Percentiles rank a stretch among this genome's conserved stretches.
These are phyloP conservation scores for Notospermus geniculatus DNA, from an alignment of 1,140 invertebrate genomes.

Conservation along the genomic window DNA sequence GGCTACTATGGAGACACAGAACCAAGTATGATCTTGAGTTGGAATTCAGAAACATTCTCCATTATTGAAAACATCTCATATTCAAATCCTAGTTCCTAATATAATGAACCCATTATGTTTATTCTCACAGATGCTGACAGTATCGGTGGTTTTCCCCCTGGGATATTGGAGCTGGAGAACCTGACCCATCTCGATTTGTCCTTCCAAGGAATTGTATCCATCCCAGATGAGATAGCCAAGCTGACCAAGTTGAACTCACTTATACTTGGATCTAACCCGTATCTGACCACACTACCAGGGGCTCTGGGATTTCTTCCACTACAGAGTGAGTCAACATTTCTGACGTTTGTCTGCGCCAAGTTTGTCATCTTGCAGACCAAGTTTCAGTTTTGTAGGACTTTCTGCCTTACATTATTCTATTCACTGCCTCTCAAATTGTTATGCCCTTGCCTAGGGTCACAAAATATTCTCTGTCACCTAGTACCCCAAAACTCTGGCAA, in stretches of 20 bases:
- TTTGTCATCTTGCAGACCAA: too few species aligned
- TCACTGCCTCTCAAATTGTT: too few species aligned
- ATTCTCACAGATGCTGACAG: slow-evolving; percentile 39
- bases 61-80: too few species aligned
- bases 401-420: too few species aligned
- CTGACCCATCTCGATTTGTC: slow-evolving; percentile 30
- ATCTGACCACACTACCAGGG: slow-evolving; percentile 29
- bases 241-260: slow-evolving; percentile 28
- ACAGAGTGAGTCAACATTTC: slow-evolving; percentile 30
- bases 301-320: slow-evolving; percentile 31
- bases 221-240: slow-evolving; percentile 34
- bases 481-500: too few species aligned
- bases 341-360: too few species aligned
- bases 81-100: too few species aligned
- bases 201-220: slow-evolving; percentile 32
- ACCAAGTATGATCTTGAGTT: too few species aligned
- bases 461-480: too few species aligned
- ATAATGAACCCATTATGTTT: not conserved
- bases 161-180: slow-evolving; percentile 30
- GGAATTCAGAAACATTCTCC: too few species aligned
- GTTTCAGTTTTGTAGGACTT: too few species aligned
- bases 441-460: too few species aligned
- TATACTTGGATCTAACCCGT: slow-evolving; percentile 33
- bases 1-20: slow-evolving; percentile 14
- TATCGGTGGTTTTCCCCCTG: slow-evolving; percentile 32